These are phyloP conservation scores for Alviniconcha marisindica DNA, from an alignment of 1,140 invertebrate genomes.

Conservation along the genomic window DNA sequence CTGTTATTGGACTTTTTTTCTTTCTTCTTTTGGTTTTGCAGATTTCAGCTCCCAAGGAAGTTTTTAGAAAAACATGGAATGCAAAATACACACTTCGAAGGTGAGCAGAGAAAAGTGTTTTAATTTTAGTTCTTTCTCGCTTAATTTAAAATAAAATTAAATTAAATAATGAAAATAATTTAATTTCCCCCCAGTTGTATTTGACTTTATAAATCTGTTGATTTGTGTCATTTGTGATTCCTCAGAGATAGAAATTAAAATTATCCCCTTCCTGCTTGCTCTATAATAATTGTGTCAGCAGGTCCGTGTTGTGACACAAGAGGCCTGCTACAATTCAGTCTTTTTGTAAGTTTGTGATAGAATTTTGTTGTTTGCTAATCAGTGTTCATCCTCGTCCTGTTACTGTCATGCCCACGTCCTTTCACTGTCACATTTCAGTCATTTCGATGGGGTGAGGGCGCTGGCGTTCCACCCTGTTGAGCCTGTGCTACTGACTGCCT, in stretches of 20 bases:
- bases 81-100: conserved; percentile 96
- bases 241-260: no score
- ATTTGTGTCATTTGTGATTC: no score
- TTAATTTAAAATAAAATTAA: neutral
- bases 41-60: conserved; percentile 91
- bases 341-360: neutral
- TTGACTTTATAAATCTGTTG: no score
- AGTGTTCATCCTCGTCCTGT: neutral
- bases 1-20: no score
- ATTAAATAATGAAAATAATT: no score
- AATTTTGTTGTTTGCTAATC: neutral
- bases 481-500: conserved; percentile 97
- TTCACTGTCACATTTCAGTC: no score
- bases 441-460: conserved; percentile 97
- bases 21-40: conserved; percentile 68
- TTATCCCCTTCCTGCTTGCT: no score
- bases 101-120: conserved; percentile 53
- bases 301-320: no score
- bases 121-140: neutral
- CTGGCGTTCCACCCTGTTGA: conserved; percentile 98
- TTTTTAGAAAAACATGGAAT: conserved; percentile 98
- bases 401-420: no score
- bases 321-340: neutral
- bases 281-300: no score
- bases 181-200: neutral